Evolutionary conservation across 2,888 invertebrate species (phyloP).

Genomic region (Thalpophila matura): DNA sequence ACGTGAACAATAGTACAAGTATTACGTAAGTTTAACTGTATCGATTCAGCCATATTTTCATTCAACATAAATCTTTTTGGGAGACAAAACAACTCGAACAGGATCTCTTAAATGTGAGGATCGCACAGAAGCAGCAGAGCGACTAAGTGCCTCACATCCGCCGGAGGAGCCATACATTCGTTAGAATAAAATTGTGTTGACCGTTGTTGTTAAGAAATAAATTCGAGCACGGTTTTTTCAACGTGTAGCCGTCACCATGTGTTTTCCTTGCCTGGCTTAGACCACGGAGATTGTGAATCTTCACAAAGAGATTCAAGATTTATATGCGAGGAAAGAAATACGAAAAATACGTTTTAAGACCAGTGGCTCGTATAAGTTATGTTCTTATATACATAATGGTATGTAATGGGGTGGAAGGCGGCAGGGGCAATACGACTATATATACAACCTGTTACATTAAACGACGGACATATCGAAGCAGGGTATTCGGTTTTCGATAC

Average conservation of each 20-base stretch:
- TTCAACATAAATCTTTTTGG: constrained; percentile 59
- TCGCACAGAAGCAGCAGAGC: constrained; percentile 45
- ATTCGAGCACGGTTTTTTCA: constrained; percentile 40
- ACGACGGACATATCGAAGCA: too few species aligned
- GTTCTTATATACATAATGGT: constrained; percentile 16
- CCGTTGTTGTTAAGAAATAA: constrained; percentile 58
- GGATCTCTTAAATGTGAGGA: constrained; percentile 62
- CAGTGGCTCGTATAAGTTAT: constrained; percentile 33
- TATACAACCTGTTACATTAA: too few species aligned
- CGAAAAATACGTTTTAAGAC: constrained; percentile 16
- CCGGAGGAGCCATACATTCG: constrained; percentile 58
- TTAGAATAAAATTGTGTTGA: constrained; percentile 60
- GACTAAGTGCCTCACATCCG: constrained; percentile 65
- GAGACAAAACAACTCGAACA: constrained; percentile 59
- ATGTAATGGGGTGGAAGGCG: constrained; percentile 33
- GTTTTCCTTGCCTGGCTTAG: constrained; percentile 31
- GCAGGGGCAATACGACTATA: not conserved
- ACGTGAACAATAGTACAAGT: constrained; percentile 16
- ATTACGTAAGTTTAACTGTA: constrained; percentile 18
- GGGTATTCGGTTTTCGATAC: too few species aligned
- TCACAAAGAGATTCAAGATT: constrained; percentile 45
- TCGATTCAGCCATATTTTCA: constrained; percentile 33
- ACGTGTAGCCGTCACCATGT: constrained; percentile 33
- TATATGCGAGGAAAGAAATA: constrained; percentile 32
- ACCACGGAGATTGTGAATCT: constrained; percentile 42